phyloP scores from a whole-genome alignment of 2,113 vertebrate genomes.

The Calyptomena viridis region DNA sequence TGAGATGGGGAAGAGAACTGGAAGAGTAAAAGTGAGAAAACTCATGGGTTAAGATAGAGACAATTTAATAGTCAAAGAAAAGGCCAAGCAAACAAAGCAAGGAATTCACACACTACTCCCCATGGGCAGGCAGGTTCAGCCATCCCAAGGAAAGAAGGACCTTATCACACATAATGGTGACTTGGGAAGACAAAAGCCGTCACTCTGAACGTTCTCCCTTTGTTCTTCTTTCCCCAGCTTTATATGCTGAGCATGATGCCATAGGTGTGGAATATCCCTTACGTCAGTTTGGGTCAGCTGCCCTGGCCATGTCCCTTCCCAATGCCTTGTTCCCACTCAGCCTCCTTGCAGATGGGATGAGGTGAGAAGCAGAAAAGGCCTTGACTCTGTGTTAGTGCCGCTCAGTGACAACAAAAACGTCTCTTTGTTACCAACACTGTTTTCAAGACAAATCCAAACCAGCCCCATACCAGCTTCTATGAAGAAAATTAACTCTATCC shows the following conservation, averaged over 20 bases:
- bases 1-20: neutral
- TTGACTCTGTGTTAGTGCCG: neutral
- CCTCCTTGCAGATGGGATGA: neutral
- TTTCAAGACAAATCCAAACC: neutral
- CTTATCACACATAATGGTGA: neutral
- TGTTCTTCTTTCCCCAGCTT: neutral
- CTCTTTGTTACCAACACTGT: neutral
- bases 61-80: neutral
- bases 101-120: neutral
- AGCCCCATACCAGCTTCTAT: neutral
- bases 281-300: neutral
- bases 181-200: neutral
- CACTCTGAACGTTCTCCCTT: neutral
- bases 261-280: neutral
- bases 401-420: neutral
- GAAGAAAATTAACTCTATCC: neutral
- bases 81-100: neutral
- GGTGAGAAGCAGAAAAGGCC: neutral
- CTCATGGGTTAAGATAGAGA: neutral
- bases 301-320: too few relatives aligned
- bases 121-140: neutral
- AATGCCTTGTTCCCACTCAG: rapidly evolving
- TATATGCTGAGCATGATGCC: neutral
- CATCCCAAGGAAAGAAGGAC: neutral
- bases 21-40: neutral